A percentile compares a stretch with the other conserved stretches of the same genome.
Conservation (phyloP, 1,140 invertebrate species). For the Drosophila sulfurigaster region DNA sequence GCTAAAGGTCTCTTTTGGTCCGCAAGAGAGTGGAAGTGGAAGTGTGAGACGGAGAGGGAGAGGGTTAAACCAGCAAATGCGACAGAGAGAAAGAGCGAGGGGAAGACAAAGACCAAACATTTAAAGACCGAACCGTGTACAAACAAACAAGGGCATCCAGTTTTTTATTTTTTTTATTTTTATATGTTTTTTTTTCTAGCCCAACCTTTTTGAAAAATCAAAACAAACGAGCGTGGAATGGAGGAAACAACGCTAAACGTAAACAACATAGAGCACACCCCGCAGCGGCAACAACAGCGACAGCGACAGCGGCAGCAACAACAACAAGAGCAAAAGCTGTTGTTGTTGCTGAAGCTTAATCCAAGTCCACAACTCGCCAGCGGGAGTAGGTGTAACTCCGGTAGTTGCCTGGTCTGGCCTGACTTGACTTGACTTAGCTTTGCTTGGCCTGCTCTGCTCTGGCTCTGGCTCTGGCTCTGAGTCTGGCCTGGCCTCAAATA, state of each 20-base stretch:
- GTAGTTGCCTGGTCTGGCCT: slow-evolving; percentile 43
- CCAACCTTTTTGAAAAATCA: slow-evolving; percentile 69
- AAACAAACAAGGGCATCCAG: slow-evolving; percentile 73
- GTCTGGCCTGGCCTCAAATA: slow-evolving; percentile 17
- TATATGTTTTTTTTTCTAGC: slow-evolving; percentile 44
- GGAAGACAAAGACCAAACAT: slow-evolving; percentile 58
- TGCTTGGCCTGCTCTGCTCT: neutral
- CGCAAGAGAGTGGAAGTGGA: slow-evolving; percentile 4
- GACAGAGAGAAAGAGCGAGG: slow-evolving; percentile 7
- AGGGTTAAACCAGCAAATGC: neutral
- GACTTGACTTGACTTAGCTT: slow-evolving; percentile 1
- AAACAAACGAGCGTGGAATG: slow-evolving; percentile 79
- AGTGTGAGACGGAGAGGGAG: slow-evolving; percentile 1
- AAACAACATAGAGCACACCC: slow-evolving; percentile 67
- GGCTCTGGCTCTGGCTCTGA: neutral
- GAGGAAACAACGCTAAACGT: slow-evolving; percentile 74
- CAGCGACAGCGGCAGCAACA: neutral
- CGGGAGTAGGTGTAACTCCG: slow-evolving; percentile 69
- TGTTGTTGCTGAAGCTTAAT: slow-evolving; percentile 17
- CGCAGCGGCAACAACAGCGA: slow-evolving; percentile 33
- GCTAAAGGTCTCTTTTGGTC: slow-evolving; percentile 24
- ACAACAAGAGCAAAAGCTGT: slow-evolving; percentile 3
- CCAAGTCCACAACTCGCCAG: slow-evolving; percentile 42
- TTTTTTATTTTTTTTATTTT: slow-evolving; percentile 42
- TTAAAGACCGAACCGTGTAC: slow-evolving; percentile 59